Base-by-base conservation (phyloP, 2,888 invertebrate species). In the Ophonus ardosiacus region DNA sequence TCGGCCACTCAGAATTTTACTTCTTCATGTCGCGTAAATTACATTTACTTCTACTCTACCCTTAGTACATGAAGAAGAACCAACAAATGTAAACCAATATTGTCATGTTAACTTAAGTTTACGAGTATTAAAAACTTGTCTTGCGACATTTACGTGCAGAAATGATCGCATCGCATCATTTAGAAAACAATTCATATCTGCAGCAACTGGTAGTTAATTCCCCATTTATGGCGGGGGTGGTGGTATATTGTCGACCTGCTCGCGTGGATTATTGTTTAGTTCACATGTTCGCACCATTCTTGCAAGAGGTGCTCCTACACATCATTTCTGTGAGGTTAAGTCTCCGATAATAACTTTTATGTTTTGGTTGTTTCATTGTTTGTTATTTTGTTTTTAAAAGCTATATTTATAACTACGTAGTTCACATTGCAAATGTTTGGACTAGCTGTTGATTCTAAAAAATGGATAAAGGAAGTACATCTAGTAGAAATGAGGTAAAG, bases 381-480 rank as follows among this genome's bases (percentile, higher is more conserved):
- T 21, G 21, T 63, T 63, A 13, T 63, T 63, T 21, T 21, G 63
- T 21, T 2, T 17, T 18, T 17, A 17, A 17, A 71, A 71, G 71
- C 38, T 71, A 61, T 31, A 31, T 31, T 31, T 31, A 5, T 31
- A 31, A 31, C 31, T 31, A 31, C 31, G 10, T 24, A 65, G 21
- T 18, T 65, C 40, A 15, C 5, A 68, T 57, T 57, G 24, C 13
- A 17, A 56, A 87, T 87, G 87, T 87, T 87, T 83, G 86, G 87
- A 31, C 85, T 86, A 15, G 86, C 86, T 40, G 51, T 71, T 63
- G 87, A 86, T 81, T 85, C 86, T 7, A 87, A 94, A 89, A 92
- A 92, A 86, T 94, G 94, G 94, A 92, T 92, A 86, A 90, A 90
- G 86, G 91, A 92, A 85, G 43, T 85, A 24, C 79, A 68, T 24